phyloP scores from a whole-genome alignment of 92 coral and sea anemone species.

The Paramuricea clavata region DNA sequence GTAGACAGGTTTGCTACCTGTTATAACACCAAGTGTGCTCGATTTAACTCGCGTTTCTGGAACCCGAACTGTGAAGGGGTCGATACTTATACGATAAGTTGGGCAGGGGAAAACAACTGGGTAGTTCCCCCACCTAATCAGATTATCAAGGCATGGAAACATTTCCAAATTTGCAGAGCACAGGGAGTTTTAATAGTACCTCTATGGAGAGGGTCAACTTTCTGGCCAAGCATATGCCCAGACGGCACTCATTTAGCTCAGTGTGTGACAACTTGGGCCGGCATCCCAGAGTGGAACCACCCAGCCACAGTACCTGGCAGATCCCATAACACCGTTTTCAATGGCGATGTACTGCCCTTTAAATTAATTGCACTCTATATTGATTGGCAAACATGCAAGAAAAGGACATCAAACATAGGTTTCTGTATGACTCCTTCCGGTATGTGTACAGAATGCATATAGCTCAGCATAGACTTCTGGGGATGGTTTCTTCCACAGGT shows the following conservation, averaged over 20 bases:
- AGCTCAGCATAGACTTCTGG: too few species aligned
- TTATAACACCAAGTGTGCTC: constrained; percentile 57
- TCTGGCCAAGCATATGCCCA: constrained; percentile 61
- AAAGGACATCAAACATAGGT: constrained; percentile 30
- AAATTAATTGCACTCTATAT: constrained; percentile 62
- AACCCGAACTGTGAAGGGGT: constrained; percentile 64
- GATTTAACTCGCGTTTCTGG: constrained; percentile 67
- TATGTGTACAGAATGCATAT: constrained; percentile 40
- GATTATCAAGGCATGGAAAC: constrained; percentile 57
- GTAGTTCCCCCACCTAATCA: constrained; percentile 62
- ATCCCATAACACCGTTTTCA: constrained; percentile 50
- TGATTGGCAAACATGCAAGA: constrained; percentile 22
- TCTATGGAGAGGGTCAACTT: constrained; percentile 59
- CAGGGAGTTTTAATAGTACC: constrained; percentile 46
- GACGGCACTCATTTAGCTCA: constrained; percentile 61
- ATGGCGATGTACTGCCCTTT: constrained; percentile 38
- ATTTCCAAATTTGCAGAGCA: constrained; percentile 60
- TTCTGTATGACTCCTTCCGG: too few species aligned
- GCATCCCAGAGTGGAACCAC: constrained; percentile 55
- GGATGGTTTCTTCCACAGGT: constrained; percentile 45
- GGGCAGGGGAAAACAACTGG: constrained; percentile 66
- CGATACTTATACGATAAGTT: constrained; percentile 46
- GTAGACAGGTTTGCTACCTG: constrained; percentile 59
- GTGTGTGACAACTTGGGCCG: constrained; percentile 57
- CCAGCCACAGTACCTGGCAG: constrained; percentile 59